Evolutionary conservation across 2,797 vertebrate genomes (phyloP), one percentile per base, ranked within the genome.

Genomic region (Trichosurus vulpecula): DNA sequence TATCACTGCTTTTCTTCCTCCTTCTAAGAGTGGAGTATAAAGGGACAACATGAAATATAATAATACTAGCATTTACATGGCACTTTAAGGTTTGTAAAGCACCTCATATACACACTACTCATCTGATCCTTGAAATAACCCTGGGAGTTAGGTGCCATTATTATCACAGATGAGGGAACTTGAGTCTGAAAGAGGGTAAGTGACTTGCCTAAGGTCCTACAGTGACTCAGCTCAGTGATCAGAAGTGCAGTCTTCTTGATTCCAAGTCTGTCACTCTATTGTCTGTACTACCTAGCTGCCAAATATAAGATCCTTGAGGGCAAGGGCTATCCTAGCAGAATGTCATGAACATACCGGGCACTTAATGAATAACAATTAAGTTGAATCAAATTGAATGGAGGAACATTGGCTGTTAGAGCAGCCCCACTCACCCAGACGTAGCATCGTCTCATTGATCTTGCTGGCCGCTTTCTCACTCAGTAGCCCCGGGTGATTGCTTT

Each of bases 371-470:
- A 53, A 30, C 0, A 1, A 22, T 51, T 87, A 87, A 51, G 25
- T 25, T 87, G 25, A 51, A 51, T 2, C 47, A 19, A 47, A 81
- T 25, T 51, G 41, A 87, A 87, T 29, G 41, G 74, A 51, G 41
- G 41, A 74, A 87, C n/a, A n/a, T 25, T 4, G 41, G 41, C 41
- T 27, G 74, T 87, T 51, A 51, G 9, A 87, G 22, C 41, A 87
- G 22, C 5, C 30, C 51, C 47, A 25, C 99, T 97, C 96, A 99
- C 99, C 99, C 2, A 99, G 99, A 52, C 99, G 99, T 97, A 99
- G 98, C 99, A 99, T 99, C 0, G 99, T 99, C 98, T 99, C 99
- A 0, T 99, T 99, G 98, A 99, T 99, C 98, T 99, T 99, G 98
- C 99, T 99, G 91, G 99, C 99, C 0, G 99, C 99, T 97, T 99